These are phyloP conservation scores for Drosophila nannoptera DNA, from an alignment of 1,140 invertebrate species.

Conservation along the genomic window DNA sequence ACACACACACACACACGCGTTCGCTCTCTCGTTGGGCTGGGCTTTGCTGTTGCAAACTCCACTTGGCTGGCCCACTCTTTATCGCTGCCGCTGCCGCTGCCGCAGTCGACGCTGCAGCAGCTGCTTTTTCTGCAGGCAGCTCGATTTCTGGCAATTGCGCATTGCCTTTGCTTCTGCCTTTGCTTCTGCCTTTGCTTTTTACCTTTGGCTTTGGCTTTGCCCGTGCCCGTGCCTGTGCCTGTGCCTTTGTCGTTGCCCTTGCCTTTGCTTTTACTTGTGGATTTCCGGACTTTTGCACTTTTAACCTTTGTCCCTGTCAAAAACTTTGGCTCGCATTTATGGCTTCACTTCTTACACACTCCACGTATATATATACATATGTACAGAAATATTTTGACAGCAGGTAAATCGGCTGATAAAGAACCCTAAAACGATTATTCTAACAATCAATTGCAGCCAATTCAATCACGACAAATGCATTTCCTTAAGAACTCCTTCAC, in stretches of 20 bases:
- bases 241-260: not conserved
- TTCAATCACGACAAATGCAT: not conserved
- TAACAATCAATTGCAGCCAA: no score
- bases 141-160: conserved; percentile 24
- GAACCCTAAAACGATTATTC: no score
- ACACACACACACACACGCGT: no score
- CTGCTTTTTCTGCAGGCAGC: not conserved
- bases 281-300: conserved; percentile 33
- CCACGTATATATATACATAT: no score
- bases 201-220: not conserved
- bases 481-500: not conserved
- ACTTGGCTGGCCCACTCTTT: not conserved
- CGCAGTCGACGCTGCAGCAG: not conserved
- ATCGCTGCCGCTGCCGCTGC: not conserved
- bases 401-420: no score
- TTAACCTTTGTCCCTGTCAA: conserved; percentile 45
- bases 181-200: not conserved
- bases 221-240: no score
- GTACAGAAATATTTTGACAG: no score
- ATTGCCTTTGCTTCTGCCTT: conserved; percentile 48
- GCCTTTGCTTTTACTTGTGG: not conserved
- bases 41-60: not conserved
- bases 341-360: conserved; percentile 4
- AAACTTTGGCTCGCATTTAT: conserved; percentile 21
- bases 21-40: no score